phyloP scores from a whole-genome alignment of 2,797 vertebrate genomes.

The Ispidina lecontei region DNA sequence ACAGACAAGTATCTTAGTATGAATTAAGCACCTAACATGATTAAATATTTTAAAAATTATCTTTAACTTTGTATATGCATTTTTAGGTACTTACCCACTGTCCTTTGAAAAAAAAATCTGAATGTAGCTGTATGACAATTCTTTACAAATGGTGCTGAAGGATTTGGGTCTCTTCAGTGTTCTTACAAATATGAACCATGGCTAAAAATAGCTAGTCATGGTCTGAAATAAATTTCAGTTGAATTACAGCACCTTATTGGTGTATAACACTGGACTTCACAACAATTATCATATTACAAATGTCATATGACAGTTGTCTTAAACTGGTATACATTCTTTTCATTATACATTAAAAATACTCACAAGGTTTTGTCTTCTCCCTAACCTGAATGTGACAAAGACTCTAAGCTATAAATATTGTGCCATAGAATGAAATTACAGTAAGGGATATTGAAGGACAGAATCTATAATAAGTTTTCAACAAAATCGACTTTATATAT shows the following conservation, averaged over 20 bases:
- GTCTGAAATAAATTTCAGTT: neutral
- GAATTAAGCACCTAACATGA: neutral
- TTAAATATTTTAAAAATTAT: neutral
- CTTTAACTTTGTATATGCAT: accelerated
- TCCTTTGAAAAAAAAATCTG: neutral
- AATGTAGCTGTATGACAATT: neutral
- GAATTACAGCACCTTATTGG: neutral
- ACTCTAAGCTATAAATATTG: neutral
- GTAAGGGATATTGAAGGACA: neutral
- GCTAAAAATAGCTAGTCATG: neutral
- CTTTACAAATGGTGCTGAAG: neutral
- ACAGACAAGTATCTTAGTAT: neutral
- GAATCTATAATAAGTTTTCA: neutral
- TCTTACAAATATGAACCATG: neutral
- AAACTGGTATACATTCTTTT: accelerated
- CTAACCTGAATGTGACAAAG: neutral
- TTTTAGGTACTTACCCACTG: neutral
- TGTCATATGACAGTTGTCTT: neutral
- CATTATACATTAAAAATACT: neutral
- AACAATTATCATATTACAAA: neutral
- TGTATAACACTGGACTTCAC: neutral
- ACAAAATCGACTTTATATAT: neutral
- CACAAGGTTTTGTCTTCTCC: neutral
- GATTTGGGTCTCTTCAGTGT: neutral
- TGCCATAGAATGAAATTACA: neutral